Percentiles rank a stretch among this genome's conserved stretches.
Evolutionary conservation across 1,140 invertebrate species (phyloP).

Genomic region (Elysia chlorotica): DNA sequence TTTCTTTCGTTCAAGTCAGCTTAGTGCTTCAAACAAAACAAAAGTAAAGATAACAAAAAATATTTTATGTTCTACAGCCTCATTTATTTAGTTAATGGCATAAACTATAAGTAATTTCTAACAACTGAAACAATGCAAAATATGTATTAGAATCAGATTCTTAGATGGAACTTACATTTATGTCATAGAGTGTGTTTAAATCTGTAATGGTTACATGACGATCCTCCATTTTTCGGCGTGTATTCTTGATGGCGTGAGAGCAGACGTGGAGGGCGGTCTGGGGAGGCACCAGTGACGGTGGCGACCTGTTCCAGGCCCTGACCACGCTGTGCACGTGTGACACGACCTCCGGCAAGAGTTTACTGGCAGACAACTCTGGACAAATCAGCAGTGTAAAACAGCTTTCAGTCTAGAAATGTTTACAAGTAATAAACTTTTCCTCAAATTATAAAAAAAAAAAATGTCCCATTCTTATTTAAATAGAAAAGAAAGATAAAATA

Average conservation of each 20-base stretch:
- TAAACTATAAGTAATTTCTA: too few relatives aligned
- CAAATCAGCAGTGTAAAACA: neutral
- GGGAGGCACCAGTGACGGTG: conserved; percentile 29
- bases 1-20: too few relatives aligned
- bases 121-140: too few relatives aligned
- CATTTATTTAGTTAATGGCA: too few relatives aligned
- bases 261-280: conserved; percentile 52
- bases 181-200: conserved; percentile 61
- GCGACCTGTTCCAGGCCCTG: conserved; percentile 33
- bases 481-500: neutral
- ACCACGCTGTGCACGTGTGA: conserved; percentile 33
- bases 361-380: conserved; percentile 34
- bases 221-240: conserved; percentile 85
- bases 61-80: too few relatives aligned
- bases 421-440: neutral
- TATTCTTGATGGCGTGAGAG: conserved; percentile 77
- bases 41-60: too few relatives aligned
- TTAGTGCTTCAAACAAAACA: too few relatives aligned
- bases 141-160: neutral
- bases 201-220: conserved; percentile 74
- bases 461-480: neutral
- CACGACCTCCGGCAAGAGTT: conserved; percentile 30
- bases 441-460: too few relatives aligned
- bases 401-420: neutral
- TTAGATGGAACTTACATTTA: conserved; percentile 48